These are phyloP conservation scores for Capitulum mitella DNA, from an alignment of 2,888 invertebrate species.

Conservation along the genomic window DNA sequence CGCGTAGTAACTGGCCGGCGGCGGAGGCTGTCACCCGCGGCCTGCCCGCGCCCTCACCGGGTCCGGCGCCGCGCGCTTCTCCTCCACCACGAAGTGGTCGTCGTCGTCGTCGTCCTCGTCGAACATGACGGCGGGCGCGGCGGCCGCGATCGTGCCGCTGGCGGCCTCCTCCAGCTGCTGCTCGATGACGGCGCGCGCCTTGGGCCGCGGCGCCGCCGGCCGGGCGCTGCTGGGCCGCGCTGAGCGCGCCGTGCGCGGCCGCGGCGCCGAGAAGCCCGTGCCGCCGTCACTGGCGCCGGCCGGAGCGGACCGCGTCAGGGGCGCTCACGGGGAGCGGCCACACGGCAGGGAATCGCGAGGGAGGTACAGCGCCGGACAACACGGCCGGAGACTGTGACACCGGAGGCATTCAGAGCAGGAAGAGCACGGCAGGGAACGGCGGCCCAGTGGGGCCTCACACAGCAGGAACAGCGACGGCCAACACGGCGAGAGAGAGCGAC, in stretches of 20 bases:
- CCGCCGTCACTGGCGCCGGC: slow-evolving; percentile 9
- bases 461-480: too few relatives aligned
- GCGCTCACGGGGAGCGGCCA: too few relatives aligned
- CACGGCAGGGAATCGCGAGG: too few relatives aligned
- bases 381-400: too few relatives aligned
- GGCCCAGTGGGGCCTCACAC: too few relatives aligned
- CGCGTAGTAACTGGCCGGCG: too few relatives aligned
- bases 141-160: slow-evolving; percentile 48
- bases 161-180: not conserved
- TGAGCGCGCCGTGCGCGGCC: slow-evolving; percentile 19
- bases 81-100: slow-evolving; percentile 63
- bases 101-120: slow-evolving; percentile 57
- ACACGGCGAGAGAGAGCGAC: too few relatives aligned
- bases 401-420: too few relatives aligned
- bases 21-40: too few relatives aligned
- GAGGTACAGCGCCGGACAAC: too few relatives aligned
- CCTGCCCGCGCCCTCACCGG: slow-evolving; percentile 37
- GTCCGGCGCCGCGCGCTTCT: slow-evolving; percentile 42
- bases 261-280: slow-evolving; percentile 16
- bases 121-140: not conserved
- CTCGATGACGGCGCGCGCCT: not conserved
- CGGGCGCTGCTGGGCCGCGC: slow-evolving; percentile 1
- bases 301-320: not conserved
- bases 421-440: too few relatives aligned
- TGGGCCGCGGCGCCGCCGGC: slow-evolving; percentile 17